phyloP scores from a whole-genome alignment of 2,113 vertebrate species.

The Irena cyanogastra region DNA sequence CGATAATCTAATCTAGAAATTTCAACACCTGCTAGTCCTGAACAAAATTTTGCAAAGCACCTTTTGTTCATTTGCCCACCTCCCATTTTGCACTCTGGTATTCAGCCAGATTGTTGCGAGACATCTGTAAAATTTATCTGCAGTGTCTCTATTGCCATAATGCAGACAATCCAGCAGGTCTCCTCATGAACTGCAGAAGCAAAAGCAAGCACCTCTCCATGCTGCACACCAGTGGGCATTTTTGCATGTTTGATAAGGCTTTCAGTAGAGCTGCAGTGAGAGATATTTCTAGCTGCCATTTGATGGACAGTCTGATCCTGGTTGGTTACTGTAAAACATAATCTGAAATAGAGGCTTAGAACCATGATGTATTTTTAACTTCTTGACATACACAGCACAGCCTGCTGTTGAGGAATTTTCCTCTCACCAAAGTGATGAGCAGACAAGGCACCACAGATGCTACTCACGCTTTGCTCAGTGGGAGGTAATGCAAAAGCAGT shows the following conservation, averaged over 20 bases:
- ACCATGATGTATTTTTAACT: slow-evolving; percentile 14
- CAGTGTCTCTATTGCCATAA: not conserved
- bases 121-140: not conserved
- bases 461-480: not conserved
- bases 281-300: slow-evolving; percentile 24
- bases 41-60: not conserved
- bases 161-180: not conserved
- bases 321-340: not conserved
- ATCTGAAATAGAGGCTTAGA: slow-evolving; percentile 37
- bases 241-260: slow-evolving; percentile 35
- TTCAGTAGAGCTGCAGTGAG: not conserved
- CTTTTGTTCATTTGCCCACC: not conserved
- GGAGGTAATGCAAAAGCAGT: not conserved
- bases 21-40: not conserved
- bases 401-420: slow-evolving; percentile 50
- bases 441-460: slow-evolving; percentile 14
- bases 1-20: not conserved
- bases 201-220: not conserved
- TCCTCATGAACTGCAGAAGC: not conserved
- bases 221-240: not conserved
- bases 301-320: slow-evolving; percentile 26
- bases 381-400: not conserved
- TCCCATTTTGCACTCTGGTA: not conserved
- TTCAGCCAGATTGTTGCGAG: not conserved
- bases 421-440: slow-evolving; percentile 42